These are phyloP conservation scores for Anguilla obscura DNA, from an alignment of 2,797 vertebrate species.

Conservation along the genomic window DNA sequence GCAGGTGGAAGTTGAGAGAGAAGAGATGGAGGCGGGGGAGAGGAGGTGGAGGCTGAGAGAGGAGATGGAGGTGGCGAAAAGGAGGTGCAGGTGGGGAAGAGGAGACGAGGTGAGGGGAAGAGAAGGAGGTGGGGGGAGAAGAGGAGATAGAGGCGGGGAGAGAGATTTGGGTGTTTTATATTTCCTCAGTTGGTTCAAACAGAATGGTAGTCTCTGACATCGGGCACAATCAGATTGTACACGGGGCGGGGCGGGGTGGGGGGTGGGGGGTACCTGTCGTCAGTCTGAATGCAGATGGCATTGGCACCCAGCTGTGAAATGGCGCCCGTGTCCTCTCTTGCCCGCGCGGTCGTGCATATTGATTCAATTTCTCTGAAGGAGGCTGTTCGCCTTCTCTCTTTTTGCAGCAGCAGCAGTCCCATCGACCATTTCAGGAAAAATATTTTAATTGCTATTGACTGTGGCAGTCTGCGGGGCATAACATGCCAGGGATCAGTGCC, in stretches of 20 bases:
- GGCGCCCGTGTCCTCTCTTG: background rate
- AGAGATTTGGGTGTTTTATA: too few species aligned
- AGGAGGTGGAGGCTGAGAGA: too few species aligned
- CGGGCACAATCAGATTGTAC: background rate
- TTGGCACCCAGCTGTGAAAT: background rate
- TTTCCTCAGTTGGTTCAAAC: too few species aligned
- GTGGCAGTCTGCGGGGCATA: background rate
- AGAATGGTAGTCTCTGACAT: too few species aligned
- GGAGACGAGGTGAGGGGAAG: constrained; percentile 29
- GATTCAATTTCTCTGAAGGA: constrained; percentile 47
- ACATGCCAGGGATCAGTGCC: background rate
- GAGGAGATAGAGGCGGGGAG: too few species aligned
- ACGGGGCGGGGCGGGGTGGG: background rate
- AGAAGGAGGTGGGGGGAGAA: background rate
- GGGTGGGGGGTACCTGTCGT: background rate
- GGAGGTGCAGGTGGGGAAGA: constrained; percentile 41
- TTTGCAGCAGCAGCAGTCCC: constrained; percentile 22
- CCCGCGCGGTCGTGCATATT: constrained; percentile 45
- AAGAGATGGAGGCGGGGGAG: too few species aligned
- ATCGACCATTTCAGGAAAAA: constrained; percentile 43
- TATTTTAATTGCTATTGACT: constrained; percentile 53
- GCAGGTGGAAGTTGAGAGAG: too few species aligned
- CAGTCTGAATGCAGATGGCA: background rate
- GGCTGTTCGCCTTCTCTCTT: constrained; percentile 33
- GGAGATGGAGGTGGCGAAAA: too few species aligned